A percentile compares a stretch with the other conserved stretches of the same genome.
These are phyloP conservation scores for Eucriotettix oculatus DNA, from an alignment of 2,888 invertebrate genomes.

Conservation along the genomic window DNA sequence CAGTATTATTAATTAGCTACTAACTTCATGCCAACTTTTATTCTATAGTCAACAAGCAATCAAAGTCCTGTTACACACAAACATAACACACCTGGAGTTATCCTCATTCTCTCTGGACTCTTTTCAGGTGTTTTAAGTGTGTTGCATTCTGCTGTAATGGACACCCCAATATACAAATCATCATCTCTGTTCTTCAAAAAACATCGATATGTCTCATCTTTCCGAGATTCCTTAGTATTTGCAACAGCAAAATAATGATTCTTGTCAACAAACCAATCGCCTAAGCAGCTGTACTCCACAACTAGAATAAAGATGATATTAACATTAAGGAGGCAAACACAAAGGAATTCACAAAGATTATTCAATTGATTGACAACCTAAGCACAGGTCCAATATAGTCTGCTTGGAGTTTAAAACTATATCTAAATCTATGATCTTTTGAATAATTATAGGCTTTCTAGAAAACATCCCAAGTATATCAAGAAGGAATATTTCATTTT, in stretches of 20 bases:
- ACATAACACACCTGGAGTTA: conserved; percentile 54
- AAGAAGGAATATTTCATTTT: too few species aligned
- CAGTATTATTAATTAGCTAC: too few species aligned
- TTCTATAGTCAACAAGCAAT: not conserved
- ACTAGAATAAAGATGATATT: conserved; percentile 21
- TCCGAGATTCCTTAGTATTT: conserved; percentile 87
- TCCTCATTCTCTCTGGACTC: conserved; percentile 73
- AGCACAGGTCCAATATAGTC: too few species aligned
- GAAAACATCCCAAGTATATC: too few species aligned
- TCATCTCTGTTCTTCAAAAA: conserved; percentile 89
- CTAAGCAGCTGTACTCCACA: conserved; percentile 83
- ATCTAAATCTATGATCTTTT: too few species aligned
- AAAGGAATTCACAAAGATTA: too few species aligned
- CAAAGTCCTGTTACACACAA: not conserved
- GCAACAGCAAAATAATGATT: conserved; percentile 96
- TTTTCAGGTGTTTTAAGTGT: conserved; percentile 84
- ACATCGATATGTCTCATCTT: conserved; percentile 88
- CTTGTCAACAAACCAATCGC: conserved; percentile 90
- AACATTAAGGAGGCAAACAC: too few species aligned
- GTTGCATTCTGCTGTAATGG: conserved; percentile 87
- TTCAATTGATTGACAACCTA: too few species aligned
- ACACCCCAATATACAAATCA: conserved; percentile 79
- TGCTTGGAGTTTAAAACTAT: too few species aligned
- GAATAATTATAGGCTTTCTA: too few species aligned
- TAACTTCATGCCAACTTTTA: not conserved